Evolutionary conservation across 2,888 invertebrate genomes (phyloP).

Genomic region (Leptopilina drosophilae): DNA sequence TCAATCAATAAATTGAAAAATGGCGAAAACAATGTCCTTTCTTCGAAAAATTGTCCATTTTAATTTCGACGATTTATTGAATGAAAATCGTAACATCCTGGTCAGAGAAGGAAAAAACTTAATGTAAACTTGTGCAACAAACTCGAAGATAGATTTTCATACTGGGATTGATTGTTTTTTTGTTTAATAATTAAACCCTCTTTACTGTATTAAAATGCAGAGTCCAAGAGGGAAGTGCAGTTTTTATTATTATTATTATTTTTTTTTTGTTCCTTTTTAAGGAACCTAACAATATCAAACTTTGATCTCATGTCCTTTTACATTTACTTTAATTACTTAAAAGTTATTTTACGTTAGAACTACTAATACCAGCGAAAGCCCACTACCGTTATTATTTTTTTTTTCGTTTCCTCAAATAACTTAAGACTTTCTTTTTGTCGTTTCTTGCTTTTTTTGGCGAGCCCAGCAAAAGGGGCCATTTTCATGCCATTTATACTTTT

Average conservation of each 20-base stretch:
- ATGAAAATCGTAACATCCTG: constrained; percentile 13
- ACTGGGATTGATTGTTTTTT: constrained; percentile 27
- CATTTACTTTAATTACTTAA: constrained; percentile 64
- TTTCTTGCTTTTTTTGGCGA: constrained; percentile 50
- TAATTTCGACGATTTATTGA: constrained; percentile 24
- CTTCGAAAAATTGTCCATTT: background rate
- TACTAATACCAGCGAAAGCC: constrained; percentile 66
- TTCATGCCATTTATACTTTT: constrained; percentile 46
- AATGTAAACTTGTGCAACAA: constrained; percentile 13
- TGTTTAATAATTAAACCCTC: constrained; percentile 21
- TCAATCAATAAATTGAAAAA: constrained; percentile 31
- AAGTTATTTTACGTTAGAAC: constrained; percentile 58
- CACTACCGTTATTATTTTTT: constrained; percentile 62
- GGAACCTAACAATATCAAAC: constrained; percentile 69
- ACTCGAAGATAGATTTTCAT: constrained; percentile 27
- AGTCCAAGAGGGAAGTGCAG: constrained; percentile 15
- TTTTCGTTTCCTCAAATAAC: constrained; percentile 47
- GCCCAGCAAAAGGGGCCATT: constrained; percentile 3
- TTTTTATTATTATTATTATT: background rate
- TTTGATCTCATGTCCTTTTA: constrained; percentile 75
- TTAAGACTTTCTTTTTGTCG: constrained; percentile 57
- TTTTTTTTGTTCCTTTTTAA: constrained; percentile 49
- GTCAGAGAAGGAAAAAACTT: constrained; percentile 3
- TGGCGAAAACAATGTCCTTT: background rate
- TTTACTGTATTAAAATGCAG: constrained; percentile 15